Evolutionary conservation across 2,888 invertebrate genomes (phyloP), one percentile per base, ranked within the genome.

Genomic region (Hetaerina titia): DNA sequence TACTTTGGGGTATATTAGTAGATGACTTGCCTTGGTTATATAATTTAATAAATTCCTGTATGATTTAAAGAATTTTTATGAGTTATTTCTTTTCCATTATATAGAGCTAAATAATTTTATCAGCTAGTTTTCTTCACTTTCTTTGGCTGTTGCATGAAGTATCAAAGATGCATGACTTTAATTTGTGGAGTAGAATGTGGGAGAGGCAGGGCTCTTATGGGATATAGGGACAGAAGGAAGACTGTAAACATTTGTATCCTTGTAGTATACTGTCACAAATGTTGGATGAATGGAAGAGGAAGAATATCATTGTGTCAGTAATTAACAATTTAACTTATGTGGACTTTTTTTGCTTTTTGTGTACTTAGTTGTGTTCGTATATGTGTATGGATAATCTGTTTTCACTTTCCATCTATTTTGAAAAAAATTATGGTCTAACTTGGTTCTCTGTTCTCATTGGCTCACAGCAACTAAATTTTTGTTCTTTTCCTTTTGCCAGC

Each of bases 401-500:
- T 92, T 92, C 69, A 74, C 69, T 74, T 92, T 92, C 92, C 92
- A 56, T 92, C 56, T 92, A 57, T 58, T 9, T 90, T 90, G 64
- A 57, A 74, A 92, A n/a, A 69, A 69, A 19, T 56, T 92, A 60
- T 92, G 92, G 92, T 92, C 92, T 92, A 92, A 92, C 92, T 92
- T 92, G 92, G 92, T 95, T 95, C 88, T 88, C 87, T 94, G 81
- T 88, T 45, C 95, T 87, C 95, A 31, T 69, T 95, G 89, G 95
- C 89, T 95, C 95, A 95, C 89, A 89, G 95, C 95, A 95, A 95
- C 95, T 95, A 95, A 95, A 95, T 94, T 95, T 89, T 94, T 94
- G 88, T 94, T 95, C 94, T 95, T 89, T 81, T 95, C 94, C 89
- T 95, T 95, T 95, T 95, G 94, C 95, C 95, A 95, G 95, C 95